These are phyloP conservation scores for Ricordea florida DNA, from an alignment of 92 coral and sea anemone species.

Conservation along the genomic window DNA sequence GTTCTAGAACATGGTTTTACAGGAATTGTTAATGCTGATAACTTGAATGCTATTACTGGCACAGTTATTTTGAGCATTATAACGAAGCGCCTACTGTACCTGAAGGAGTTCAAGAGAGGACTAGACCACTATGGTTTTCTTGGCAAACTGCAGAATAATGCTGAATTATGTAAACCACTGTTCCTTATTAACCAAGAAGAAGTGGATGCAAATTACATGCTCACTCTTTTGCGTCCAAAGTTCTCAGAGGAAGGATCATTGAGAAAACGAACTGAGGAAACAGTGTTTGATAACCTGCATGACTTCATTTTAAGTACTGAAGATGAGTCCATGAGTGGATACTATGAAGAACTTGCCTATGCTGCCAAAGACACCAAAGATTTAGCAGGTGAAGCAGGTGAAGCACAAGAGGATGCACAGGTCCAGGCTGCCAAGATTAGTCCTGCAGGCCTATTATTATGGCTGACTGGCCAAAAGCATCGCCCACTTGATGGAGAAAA, in stretches of 20 bases:
- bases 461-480: slow-evolving; percentile 68
- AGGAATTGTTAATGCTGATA: slow-evolving; percentile 36
- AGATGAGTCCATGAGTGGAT: slow-evolving; percentile 43
- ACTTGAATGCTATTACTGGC: slow-evolving; percentile 33
- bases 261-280: slow-evolving; percentile 42
- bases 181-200: slow-evolving; percentile 39
- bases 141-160: slow-evolving; percentile 18
- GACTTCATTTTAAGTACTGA: slow-evolving; percentile 43
- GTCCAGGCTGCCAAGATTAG: slow-evolving; percentile 34
- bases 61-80: slow-evolving; percentile 64
- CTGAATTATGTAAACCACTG: slow-evolving; percentile 48
- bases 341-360: slow-evolving; percentile 50
- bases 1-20: slow-evolving; percentile 67
- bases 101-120: slow-evolving; percentile 60
- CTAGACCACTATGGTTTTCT: slow-evolving; percentile 48
- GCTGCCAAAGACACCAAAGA: slow-evolving; percentile 27
- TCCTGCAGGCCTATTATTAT: slow-evolving; percentile 63
- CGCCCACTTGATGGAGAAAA: slow-evolving; percentile 38
- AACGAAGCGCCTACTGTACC: slow-evolving; percentile 40
- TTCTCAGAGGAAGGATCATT: slow-evolving; percentile 58
- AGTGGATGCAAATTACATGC: slow-evolving; percentile 59
- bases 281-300: slow-evolving; percentile 55
- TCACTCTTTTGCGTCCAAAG: slow-evolving; percentile 53
- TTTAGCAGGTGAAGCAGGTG: slow-evolving; percentile 5
- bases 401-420: slow-evolving; percentile 19